Conservation (phyloP, 2,113 vertebrate genomes). For the Vanacampus margaritifer region DNA sequence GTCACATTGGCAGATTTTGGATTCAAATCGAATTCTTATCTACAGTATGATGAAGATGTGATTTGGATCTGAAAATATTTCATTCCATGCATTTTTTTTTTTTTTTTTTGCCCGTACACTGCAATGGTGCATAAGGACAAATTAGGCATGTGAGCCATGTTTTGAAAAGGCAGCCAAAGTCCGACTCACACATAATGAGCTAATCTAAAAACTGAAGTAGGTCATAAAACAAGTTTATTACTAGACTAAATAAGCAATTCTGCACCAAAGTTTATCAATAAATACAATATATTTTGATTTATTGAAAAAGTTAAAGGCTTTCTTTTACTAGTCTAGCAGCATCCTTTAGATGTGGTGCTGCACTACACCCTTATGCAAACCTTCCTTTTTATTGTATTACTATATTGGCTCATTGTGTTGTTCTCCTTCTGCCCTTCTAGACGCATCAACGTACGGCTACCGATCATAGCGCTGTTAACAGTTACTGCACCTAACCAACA, state of each 20-base stretch:
- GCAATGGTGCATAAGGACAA: too few relatives aligned
- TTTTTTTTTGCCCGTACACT: too few relatives aligned
- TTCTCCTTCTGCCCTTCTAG: constrained; percentile 42
- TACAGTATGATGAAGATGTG: too few relatives aligned
- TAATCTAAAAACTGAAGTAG: too few relatives aligned
- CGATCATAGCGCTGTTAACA: constrained; percentile 43
- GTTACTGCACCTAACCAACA: constrained; percentile 53
- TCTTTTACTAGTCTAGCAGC: neutral
- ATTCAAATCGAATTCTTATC: too few relatives aligned
- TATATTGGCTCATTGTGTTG: constrained; percentile 15
- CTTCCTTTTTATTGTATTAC: constrained; percentile 2
- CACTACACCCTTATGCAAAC: neutral
- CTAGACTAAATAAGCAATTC: neutral
- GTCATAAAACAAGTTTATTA: too few relatives aligned
- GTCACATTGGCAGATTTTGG: too few relatives aligned
- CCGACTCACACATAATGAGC: too few relatives aligned
- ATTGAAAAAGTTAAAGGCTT: neutral
- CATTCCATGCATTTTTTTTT: too few relatives aligned
- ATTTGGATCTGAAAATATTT: too few relatives aligned
- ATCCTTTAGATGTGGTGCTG: neutral
- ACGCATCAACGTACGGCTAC: constrained; percentile 54
- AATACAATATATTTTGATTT: neutral
- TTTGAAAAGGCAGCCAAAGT: too few relatives aligned
- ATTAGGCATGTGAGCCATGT: too few relatives aligned
- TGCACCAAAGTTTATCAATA: neutral